Base-by-base conservation (phyloP, 37 sponge, comb jelly and placozoan species). In the Halichondria panicea region DNA sequence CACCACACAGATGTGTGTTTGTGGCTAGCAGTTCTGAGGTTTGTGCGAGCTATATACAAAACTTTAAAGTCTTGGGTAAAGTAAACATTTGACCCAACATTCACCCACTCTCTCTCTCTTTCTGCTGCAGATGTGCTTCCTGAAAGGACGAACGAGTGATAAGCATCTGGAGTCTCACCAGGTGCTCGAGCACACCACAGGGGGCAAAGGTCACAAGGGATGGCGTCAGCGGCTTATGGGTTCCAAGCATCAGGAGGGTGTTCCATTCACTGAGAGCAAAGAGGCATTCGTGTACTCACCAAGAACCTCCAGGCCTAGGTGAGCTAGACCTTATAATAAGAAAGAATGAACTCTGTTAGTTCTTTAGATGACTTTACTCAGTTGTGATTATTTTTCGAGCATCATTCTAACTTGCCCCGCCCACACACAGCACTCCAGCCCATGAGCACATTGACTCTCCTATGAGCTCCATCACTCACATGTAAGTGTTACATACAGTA, bases 41-140 rank as follows among this genome's bases (percentile, higher is more conserved):
- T n/a, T n/a, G n/a, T n/a, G n/a, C n/a, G n/a, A n/a, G n/a, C n/a
- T n/a, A n/a, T n/a, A n/a, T n/a, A n/a, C n/a, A n/a, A n/a, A n/a
- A n/a, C n/a, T n/a, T n/a, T n/a, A n/a, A n/a, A n/a, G n/a, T n/a
- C n/a, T n/a, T n/a, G n/a, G n/a, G n/a, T n/a, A n/a, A n/a, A n/a
- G n/a, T n/a, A n/a, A n/a, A n/a, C n/a, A n/a, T n/a, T n/a, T n/a
- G n/a, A n/a, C n/a, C n/a, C n/a, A n/a, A n/a, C n/a, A 8, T 59
- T n/a, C 61, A 18, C 27, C 61, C 27, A 24, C 61, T n/a, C 61
- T 59, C 61, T n/a, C 61, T 59, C 61, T n/a, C 61, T 37, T 27
- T 12, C 39, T 65, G 4, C 61, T 75, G 34, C 53, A 76, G 83
- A 83, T 83, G 75, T 83, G 83, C 40, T 83, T 83, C 57, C 67